These are phyloP conservation scores for Microtus ochrogaster DNA, from an alignment of 2,113 vertebrate species.

Conservation along the genomic window DNA sequence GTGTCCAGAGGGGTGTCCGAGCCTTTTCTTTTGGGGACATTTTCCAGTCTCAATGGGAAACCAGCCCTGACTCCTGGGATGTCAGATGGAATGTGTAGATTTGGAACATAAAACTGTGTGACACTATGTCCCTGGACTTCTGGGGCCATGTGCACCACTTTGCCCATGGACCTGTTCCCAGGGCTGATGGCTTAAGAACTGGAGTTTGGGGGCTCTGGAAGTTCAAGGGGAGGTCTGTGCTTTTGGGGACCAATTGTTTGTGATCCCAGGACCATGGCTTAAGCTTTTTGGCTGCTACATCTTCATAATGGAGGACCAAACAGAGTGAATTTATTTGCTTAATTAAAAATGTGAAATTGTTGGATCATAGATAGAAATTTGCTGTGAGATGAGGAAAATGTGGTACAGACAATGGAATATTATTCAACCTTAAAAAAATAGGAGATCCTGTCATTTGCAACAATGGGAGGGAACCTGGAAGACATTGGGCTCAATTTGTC, in stretches of 20 bases:
- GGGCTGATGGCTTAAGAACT: background rate
- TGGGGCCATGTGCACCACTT: fast-evolving
- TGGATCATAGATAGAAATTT: background rate
- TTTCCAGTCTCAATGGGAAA: background rate
- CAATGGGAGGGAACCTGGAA: background rate
- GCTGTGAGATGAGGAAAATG: background rate
- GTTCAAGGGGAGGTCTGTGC: background rate
- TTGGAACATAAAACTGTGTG: background rate
- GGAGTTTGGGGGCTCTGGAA: background rate
- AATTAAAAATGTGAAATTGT: background rate
- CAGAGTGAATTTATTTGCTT: background rate
- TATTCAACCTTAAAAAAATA: background rate
- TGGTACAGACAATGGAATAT: background rate
- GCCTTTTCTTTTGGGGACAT: background rate
- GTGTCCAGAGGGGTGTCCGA: background rate
- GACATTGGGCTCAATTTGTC: background rate
- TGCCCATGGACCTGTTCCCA: background rate
- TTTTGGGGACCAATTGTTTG: background rate
- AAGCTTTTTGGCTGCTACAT: background rate
- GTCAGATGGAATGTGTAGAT: background rate
- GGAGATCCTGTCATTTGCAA: background rate
- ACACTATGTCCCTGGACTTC: background rate
- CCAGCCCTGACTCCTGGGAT: background rate
- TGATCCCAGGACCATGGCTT: background rate
- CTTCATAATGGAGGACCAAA: background rate